These are phyloP conservation scores for Orius insidiosus DNA, from an alignment of 1,140 invertebrate genomes.

Conservation along the genomic window DNA sequence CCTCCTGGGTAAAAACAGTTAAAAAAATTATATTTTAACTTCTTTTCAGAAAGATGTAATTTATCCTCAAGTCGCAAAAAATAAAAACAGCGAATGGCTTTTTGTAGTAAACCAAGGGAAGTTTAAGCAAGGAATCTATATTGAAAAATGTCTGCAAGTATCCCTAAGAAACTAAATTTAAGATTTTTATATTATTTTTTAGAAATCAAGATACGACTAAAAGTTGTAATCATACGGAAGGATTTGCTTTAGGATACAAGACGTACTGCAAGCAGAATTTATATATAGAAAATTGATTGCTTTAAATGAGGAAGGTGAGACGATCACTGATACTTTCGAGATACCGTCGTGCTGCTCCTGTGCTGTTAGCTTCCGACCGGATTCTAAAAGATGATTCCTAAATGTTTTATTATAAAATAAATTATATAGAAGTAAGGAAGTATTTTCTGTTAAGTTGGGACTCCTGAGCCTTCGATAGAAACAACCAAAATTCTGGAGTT, in stretches of 20 bases:
- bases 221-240: constrained; percentile 23
- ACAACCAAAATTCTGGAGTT: no score
- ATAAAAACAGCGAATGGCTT: constrained; percentile 32
- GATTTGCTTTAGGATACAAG: constrained; percentile 30
- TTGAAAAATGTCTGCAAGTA: constrained; percentile 36
- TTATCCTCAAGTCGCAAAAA: constrained; percentile 29
- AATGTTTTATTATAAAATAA: no score
- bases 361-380: constrained; percentile 23
- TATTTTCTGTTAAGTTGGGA: no score
- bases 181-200: not conserved
- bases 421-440: no score
- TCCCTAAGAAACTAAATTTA: not conserved
- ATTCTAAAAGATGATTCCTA: no score
- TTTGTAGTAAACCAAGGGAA: constrained; percentile 36
- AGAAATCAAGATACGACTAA: constrained; percentile 4
- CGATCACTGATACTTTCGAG: constrained; percentile 23
- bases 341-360: constrained; percentile 47
- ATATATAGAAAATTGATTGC: constrained; percentile 35
- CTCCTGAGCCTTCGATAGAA: no score
- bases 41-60: constrained; percentile 23
- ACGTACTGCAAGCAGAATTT: constrained; percentile 41
- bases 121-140: constrained; percentile 33
- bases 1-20: constrained; percentile 3
- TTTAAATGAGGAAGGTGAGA: constrained; percentile 28
- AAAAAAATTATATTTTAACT: no score